Percentiles rank a stretch among this genome's conserved stretches.
Evolutionary conservation across 2,797 vertebrate genomes (phyloP).

Genomic region (Sphenodon punctatus): DNA sequence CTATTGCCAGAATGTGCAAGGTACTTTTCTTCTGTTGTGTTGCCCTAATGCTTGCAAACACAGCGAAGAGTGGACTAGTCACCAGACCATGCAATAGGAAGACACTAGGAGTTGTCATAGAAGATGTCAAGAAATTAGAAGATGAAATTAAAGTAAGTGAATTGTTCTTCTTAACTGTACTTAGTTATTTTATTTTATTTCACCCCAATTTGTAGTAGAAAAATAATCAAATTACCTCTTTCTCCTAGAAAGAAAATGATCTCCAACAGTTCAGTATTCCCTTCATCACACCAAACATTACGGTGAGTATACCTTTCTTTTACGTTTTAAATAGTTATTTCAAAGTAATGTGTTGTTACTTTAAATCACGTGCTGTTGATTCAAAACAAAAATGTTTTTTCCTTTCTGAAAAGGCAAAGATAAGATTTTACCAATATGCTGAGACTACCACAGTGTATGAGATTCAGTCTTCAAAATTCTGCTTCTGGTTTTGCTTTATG

Average conservation of each 20-base stretch:
- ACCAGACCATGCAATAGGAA: rapidly evolving
- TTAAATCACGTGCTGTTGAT: neutral
- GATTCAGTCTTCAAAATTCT: neutral
- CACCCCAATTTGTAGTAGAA: neutral
- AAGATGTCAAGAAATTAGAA: neutral
- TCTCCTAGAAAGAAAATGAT: conserved; percentile 35
- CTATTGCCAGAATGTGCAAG: conserved; percentile 67
- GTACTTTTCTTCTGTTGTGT: conserved; percentile 57
- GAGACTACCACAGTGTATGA: neutral
- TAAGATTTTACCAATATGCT: neutral
- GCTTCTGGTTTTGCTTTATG: neutral
- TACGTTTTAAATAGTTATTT: neutral
- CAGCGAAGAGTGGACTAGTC: conserved; percentile 36
- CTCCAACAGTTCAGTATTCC: too few relatives aligned
- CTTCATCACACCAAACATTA: conserved; percentile 42
- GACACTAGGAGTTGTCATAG: conserved; percentile 40
- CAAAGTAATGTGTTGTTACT: neutral
- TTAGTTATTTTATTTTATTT: neutral
- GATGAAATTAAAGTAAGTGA: conserved; percentile 72
- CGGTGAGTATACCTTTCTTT: conserved; percentile 62
- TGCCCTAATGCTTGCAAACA: conserved; percentile 49
- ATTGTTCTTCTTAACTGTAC: neutral
- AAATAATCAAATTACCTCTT: neutral
- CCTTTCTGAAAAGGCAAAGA: neutral
- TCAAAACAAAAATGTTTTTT: neutral